A percentile compares a stretch with the other conserved stretches of the same genome.
Conservation (phyloP, 1,140 invertebrate genomes). For the Popillia japonica region DNA sequence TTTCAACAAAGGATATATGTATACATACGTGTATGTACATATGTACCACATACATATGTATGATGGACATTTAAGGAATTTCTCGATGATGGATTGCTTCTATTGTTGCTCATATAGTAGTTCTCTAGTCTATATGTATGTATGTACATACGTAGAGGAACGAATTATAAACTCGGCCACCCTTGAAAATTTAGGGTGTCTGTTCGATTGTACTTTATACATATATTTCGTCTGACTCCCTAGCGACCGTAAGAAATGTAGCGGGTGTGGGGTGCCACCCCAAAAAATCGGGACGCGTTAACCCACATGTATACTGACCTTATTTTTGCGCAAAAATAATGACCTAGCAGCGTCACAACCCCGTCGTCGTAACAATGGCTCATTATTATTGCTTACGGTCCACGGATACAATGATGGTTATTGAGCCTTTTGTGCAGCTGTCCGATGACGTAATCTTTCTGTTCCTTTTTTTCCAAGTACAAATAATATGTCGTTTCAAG, state of each 20-base stretch:
- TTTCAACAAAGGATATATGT: not conserved
- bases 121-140: too few relatives aligned
- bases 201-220: too few relatives aligned
- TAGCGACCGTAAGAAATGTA: not conserved
- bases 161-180: too few relatives aligned
- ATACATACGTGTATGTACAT: too few relatives aligned
- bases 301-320: conserved; percentile 8
- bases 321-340: conserved; percentile 16
- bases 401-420: not conserved
- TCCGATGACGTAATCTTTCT: conserved; percentile 3
- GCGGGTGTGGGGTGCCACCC: not conserved
- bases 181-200: too few relatives aligned
- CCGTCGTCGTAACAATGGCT: not conserved
- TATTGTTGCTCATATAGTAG: too few relatives aligned
- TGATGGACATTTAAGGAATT: not conserved
- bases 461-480: not conserved
- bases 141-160: too few relatives aligned
- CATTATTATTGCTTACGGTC: not conserved
- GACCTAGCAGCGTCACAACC: not conserved
- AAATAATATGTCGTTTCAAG: not conserved
- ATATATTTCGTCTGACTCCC: not conserved
- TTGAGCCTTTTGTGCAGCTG: conserved; percentile 3
- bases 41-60: too few relatives aligned
- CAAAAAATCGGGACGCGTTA: not conserved
- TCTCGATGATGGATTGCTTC: not conserved